These are phyloP conservation scores for Epirrita christyi DNA, from an alignment of 2,888 invertebrate species.

Conservation along the genomic window DNA sequence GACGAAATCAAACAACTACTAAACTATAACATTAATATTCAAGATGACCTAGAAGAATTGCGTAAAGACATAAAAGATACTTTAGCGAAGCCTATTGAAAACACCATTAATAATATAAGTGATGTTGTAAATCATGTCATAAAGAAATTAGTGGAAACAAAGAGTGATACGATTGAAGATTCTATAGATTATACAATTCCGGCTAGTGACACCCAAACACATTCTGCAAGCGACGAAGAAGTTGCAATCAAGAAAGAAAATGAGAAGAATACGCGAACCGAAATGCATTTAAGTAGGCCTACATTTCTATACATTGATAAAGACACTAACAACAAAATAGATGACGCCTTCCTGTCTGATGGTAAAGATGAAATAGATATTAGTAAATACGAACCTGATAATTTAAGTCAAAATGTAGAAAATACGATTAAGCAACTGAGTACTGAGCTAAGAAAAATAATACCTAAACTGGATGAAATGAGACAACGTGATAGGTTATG, in stretches of 20 bases:
- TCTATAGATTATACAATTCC: conserved; percentile 30
- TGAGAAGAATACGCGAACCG: conserved; percentile 68
- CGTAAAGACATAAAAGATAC: conserved; percentile 80
- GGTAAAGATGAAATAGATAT: conserved; percentile 83
- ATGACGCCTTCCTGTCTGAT: conserved; percentile 85
- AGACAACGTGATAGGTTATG: conserved; percentile 72
- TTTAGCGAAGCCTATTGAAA: conserved; percentile 78
- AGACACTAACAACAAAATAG: conserved; percentile 73
- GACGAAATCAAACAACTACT: conserved; percentile 82
- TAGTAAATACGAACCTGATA: conserved; percentile 71
- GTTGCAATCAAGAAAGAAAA: conserved; percentile 65
- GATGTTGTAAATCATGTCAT: conserved; percentile 82
- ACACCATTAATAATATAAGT: conserved; percentile 80
- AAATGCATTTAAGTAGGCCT: conserved; percentile 77
- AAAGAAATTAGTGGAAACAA: conserved; percentile 75
- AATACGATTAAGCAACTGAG: conserved; percentile 78
- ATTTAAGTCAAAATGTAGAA: conserved; percentile 71
- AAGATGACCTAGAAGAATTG: conserved; percentile 77
- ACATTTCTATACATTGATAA: conserved; percentile 75
- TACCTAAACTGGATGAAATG: conserved; percentile 80
- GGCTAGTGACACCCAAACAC: conserved; percentile 25
- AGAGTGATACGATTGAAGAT: conserved; percentile 57
- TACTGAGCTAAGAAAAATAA: conserved; percentile 77
- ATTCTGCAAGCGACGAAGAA: conserved; percentile 49
- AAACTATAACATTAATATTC: conserved; percentile 77